Conservation (phyloP, 2,888 invertebrate species). For the Crepidodera aurea region DNA sequence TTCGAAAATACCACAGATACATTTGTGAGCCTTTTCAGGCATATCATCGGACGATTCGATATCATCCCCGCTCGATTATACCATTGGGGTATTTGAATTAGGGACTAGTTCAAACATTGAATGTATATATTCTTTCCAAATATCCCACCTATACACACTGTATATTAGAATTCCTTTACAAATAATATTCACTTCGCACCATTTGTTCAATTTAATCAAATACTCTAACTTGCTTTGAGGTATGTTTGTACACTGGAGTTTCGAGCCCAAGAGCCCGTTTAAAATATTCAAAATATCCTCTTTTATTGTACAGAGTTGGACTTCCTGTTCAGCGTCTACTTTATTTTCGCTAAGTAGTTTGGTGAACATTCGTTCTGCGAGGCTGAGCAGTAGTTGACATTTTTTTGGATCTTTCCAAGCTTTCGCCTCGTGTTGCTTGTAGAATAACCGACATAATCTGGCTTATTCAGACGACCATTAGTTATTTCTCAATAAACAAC, state of each 20-base stretch:
- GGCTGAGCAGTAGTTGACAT: slow-evolving; percentile 76
- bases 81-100: slow-evolving; percentile 22
- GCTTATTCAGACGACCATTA: too few species aligned
- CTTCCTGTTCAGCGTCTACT: slow-evolving; percentile 93
- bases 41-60: slow-evolving; percentile 55
- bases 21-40: slow-evolving; percentile 61
- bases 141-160: slow-evolving; percentile 77
- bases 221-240: slow-evolving; percentile 78
- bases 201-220: slow-evolving; percentile 75
- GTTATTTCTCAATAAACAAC: too few species aligned
- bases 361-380: slow-evolving; percentile 94
- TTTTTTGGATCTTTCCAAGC: slow-evolving; percentile 66
- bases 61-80: slow-evolving; percentile 45
- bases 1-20: slow-evolving; percentile 59
- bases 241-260: slow-evolving; percentile 73
- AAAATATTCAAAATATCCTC: slow-evolving; percentile 82
- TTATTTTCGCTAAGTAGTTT: slow-evolving; percentile 88
- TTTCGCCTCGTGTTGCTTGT: slow-evolving; percentile 71
- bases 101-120: slow-evolving; percentile 72
- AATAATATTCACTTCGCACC: slow-evolving; percentile 76
- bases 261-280: slow-evolving; percentile 77
- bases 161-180: slow-evolving; percentile 78
- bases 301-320: slow-evolving; percentile 87
- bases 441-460: slow-evolving; percentile 96
- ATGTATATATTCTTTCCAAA: slow-evolving; percentile 75